Evolutionary conservation across 92 coral and sea anemone species (phyloP), one percentile per base, ranked within the genome.

Genomic region (Paramuricea clavata): DNA sequence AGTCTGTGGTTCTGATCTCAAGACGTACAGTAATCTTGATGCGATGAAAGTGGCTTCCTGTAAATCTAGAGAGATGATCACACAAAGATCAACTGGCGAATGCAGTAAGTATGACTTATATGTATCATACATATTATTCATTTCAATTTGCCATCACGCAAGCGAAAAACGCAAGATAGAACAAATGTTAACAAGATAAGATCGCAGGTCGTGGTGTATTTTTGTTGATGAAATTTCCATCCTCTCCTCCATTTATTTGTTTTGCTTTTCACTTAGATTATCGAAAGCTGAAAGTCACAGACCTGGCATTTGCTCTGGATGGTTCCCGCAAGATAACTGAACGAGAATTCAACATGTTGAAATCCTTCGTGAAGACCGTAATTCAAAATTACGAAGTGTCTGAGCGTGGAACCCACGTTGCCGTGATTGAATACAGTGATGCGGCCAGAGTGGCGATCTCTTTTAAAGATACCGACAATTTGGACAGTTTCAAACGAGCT

Each of bases 1-100:
- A 26, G 94, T 97, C 13, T 97, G 99, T 79, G 99, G 99, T 35
- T 89, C 95, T 41, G 97, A 97, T 57, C 91, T 93, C 21, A 93
- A 82, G 73, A 93, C 99, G 0, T 97, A 94, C 57, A 85, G 72
- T 17, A 96, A 94, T 56, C 81, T 89, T 52, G 94, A 89, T 54
- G 93, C 86, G 8, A 31, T 96, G 69, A 60, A 93, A 74, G 75
- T 81, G 34, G 67, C 85, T 13, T 90, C 97, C 4, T 96, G 99
- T 43, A 88, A 78, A 47, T 80, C 82, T n/a, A 88, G 81, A 69
- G 84, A 78, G 44, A 89, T 86, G 81, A 90, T 96, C 56, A 19
- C 73, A 0, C 89, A 64, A 36, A 83, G 95, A 86, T 92, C 93
- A 83, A 86, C 81, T 12, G 99, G 97, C 21, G 87, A 94, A 33